A percentile compares a stretch with the other conserved stretches of the same genome.
phyloP scores from a whole-genome alignment of 2,888 invertebrate species.

The Brachyptera risi region DNA sequence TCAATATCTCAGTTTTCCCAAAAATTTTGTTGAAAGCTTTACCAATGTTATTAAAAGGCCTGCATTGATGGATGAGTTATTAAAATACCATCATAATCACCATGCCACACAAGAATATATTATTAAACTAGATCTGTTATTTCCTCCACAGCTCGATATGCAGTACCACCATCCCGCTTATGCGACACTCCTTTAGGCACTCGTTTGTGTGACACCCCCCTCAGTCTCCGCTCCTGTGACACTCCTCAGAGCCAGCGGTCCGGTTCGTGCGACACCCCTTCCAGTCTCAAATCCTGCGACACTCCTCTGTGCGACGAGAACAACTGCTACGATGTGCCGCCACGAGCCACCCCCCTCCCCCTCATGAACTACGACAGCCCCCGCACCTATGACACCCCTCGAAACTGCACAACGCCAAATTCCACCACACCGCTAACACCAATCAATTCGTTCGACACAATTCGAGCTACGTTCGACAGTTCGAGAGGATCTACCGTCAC shows the following conservation, averaged over 20 bases:
- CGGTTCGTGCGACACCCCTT: constrained; percentile 56
- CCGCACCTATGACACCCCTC: constrained; percentile 52
- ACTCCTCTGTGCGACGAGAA: constrained; percentile 58
- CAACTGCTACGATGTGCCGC: constrained; percentile 60
- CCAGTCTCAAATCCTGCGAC: constrained; percentile 51
- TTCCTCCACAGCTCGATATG: constrained; percentile 40
- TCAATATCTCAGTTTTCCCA: no score
- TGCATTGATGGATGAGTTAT: no score
- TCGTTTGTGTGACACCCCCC: constrained; percentile 39
- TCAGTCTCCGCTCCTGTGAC: constrained; percentile 47
- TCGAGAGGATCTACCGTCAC: constrained; percentile 43
- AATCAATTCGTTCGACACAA: constrained; percentile 1
- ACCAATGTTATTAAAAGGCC: no score
- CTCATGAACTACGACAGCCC: constrained; percentile 51
- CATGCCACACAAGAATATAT: no score
- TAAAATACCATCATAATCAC: no score
- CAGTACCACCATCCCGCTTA: constrained; percentile 25
- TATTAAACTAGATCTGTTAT: no score
- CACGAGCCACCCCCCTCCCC: constrained; percentile 52
- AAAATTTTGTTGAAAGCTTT: no score
- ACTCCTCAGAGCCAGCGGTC: constrained; percentile 55
- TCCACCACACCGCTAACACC: constrained; percentile 36
- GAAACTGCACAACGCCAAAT: constrained; percentile 37
- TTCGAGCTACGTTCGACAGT: constrained; percentile 38
- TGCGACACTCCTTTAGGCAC: constrained; percentile 60